These are phyloP conservation scores for Propithecus deckenii DNA, from an alignment of 2,797 vertebrate species.

Conservation along the genomic window DNA sequence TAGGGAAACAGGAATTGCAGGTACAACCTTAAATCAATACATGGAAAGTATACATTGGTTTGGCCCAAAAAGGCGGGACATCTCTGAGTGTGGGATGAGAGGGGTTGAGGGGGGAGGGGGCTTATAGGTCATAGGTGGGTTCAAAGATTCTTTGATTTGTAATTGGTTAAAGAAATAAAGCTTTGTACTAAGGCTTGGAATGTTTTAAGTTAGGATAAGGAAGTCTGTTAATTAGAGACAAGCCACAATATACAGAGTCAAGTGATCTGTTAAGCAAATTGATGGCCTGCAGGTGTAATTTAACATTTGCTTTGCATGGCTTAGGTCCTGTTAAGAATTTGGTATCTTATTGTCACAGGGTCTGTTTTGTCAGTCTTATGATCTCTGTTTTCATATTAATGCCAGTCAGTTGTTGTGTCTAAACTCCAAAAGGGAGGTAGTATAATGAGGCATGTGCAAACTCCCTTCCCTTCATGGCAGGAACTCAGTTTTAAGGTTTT, in stretches of 20 bases:
- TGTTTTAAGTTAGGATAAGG: not conserved
- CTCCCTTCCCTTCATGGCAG: not conserved
- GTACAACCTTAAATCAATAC: not conserved
- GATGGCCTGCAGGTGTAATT: not conserved
- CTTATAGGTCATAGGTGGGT: not conserved
- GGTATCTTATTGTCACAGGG: not conserved
- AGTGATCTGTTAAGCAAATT: not conserved
- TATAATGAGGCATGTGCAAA: not conserved
- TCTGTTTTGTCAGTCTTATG: not conserved
- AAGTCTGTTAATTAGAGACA: not conserved
- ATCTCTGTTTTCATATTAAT: not conserved
- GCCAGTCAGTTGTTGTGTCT: not conserved
- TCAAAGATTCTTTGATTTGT: not conserved
- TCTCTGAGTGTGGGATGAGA: not conserved
- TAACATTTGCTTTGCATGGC: not conserved
- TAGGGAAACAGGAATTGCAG: not conserved
- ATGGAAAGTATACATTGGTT: not conserved
- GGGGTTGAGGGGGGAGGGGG: accelerated
- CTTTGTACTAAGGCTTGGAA: not conserved
- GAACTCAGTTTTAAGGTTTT: not conserved
- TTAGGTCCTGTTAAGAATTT: not conserved
- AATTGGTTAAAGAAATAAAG: not conserved
- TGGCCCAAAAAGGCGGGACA: not conserved
- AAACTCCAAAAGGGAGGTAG: not conserved
- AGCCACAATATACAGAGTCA: not conserved